phyloP scores from a whole-genome alignment of 1,140 invertebrate genomes.

The Dendroctonus valens region DNA sequence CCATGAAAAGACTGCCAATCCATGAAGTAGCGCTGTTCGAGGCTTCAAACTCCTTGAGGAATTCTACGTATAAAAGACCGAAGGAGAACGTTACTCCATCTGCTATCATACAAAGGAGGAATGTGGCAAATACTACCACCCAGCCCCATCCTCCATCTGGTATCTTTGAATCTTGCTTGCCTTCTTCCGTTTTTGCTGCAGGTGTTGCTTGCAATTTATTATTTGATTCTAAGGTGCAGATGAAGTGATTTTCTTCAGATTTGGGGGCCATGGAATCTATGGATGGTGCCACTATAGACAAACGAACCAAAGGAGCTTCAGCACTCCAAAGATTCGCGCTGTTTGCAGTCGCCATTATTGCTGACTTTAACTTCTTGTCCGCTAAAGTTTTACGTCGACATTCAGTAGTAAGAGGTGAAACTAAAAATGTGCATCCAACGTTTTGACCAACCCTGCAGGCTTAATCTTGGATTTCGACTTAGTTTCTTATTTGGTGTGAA shows the following conservation, averaged over 20 bases:
- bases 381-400: neutral
- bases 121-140: slow-evolving; percentile 82
- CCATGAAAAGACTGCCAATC: slow-evolving; percentile 85
- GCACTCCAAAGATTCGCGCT: too few relatives aligned
- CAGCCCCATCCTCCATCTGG: slow-evolving; percentile 81
- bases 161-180: slow-evolving; percentile 53
- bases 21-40: slow-evolving; percentile 81
- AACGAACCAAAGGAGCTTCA: slow-evolving; percentile 49
- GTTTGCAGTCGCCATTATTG: too few relatives aligned
- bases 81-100: slow-evolving; percentile 94
- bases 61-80: slow-evolving; percentile 83
- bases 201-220: neutral
- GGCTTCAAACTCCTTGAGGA: slow-evolving; percentile 78
- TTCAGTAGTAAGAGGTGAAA: too few relatives aligned
- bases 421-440: slow-evolving; percentile 38
- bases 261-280: slow-evolving; percentile 23
- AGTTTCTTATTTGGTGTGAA: slow-evolving; percentile 29
- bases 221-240: too few relatives aligned
- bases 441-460: slow-evolving; percentile 40
- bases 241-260: slow-evolving; percentile 2
- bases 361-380: neutral
- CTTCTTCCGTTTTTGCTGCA: neutral
- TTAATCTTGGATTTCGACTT: slow-evolving; percentile 40
- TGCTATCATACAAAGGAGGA: slow-evolving; percentile 85
- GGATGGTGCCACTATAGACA: slow-evolving; percentile 42